phyloP scores from a whole-genome alignment of 2,888 invertebrate species.

The Hermodice carunculata region DNA sequence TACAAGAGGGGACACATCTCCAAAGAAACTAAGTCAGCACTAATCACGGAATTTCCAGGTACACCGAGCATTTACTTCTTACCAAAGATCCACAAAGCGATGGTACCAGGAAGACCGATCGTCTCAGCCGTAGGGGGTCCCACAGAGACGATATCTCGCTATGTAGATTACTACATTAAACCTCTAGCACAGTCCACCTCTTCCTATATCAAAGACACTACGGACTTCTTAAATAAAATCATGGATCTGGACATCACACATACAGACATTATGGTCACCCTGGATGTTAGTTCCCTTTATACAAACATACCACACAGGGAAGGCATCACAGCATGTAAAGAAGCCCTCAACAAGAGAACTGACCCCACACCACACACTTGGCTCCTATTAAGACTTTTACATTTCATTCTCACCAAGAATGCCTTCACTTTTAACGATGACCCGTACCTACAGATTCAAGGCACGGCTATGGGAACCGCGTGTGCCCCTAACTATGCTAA shows the following conservation, averaged over 20 bases:
- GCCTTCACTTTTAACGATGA: no score
- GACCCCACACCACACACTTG: no score
- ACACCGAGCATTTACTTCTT: background rate
- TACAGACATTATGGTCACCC: background rate
- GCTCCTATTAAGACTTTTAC: no score
- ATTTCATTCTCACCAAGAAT: no score
- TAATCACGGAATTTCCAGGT: background rate
- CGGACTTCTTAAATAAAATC: background rate
- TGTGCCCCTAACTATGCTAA: no score
- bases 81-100: constrained; percentile 3
- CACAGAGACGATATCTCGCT: background rate
- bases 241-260: no score
- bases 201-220: background rate
- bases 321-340: background rate
- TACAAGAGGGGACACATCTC: background rate
- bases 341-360: background rate
- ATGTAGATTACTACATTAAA: background rate
- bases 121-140: background rate
- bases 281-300: background rate
- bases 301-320: background rate
- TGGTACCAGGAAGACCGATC: background rate
- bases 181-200: background rate
- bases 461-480: no score
- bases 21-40: background rate
- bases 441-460: no score